These are phyloP conservation scores for Linyphia triangularis DNA, from an alignment of 2,888 invertebrate species.

Conservation along the genomic window DNA sequence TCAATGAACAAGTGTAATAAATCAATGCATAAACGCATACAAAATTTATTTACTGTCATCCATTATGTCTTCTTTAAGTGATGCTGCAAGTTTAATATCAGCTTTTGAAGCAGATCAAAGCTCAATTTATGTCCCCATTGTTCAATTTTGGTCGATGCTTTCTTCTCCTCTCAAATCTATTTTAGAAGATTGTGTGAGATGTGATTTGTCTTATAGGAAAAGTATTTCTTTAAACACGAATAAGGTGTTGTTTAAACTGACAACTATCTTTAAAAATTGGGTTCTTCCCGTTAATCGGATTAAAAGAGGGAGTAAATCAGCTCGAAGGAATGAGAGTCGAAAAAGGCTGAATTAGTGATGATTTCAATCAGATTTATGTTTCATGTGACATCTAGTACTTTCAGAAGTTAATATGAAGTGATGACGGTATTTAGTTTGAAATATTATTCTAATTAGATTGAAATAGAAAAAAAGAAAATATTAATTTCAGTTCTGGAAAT, in stretches of 20 bases:
- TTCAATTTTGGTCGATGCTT: constrained; percentile 16
- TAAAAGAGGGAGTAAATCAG: neutral
- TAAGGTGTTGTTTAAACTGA: neutral
- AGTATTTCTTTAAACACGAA: neutral
- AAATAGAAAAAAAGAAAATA: no score
- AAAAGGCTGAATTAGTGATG: neutral
- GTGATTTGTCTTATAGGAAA: neutral
- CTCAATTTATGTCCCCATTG: constrained; percentile 32
- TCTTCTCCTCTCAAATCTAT: neutral
- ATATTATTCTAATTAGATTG: no score
- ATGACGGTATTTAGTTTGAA: no score
- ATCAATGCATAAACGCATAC: constrained; percentile 6
- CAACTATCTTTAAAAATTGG: constrained; percentile 2
- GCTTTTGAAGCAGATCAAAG: constrained; percentile 11
- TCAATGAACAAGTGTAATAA: constrained; percentile 2
- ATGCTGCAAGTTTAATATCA: constrained; percentile 13
- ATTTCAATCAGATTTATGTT: neutral
- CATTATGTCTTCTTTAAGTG: constrained; percentile 25
- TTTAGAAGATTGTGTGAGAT: constrained; percentile 1
- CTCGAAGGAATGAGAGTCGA: no score
- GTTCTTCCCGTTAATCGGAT: constrained; percentile 26
- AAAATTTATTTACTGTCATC: constrained; percentile 40
- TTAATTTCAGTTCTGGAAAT: no score
- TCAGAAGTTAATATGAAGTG: neutral
- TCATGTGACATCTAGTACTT: neutral